Conservation (phyloP, 2,888 invertebrate genomes). For the Quadroppia sp. region DNA sequence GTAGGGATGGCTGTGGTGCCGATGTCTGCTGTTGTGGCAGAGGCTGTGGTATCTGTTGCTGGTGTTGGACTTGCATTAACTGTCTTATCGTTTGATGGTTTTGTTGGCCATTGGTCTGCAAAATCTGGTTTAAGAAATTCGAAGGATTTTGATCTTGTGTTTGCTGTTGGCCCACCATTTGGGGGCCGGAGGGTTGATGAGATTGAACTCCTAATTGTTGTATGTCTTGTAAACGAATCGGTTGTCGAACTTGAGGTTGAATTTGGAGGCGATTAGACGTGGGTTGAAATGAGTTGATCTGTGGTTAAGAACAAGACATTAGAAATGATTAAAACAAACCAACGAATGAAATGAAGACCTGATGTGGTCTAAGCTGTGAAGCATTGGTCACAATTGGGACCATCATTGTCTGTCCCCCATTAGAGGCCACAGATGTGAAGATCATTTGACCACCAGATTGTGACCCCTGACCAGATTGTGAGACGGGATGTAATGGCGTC, state of each 20-base stretch:
- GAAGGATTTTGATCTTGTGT: constrained; percentile 23
- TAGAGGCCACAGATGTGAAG: constrained; percentile 6
- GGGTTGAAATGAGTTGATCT: constrained; percentile 10
- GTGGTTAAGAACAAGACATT: background rate
- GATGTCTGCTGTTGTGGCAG: constrained; percentile 49
- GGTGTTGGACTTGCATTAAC: constrained; percentile 3
- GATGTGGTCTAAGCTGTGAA: constrained; percentile 19
- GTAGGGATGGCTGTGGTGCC: no score
- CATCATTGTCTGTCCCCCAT: constrained; percentile 11
- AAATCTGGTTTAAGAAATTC: constrained; percentile 7
- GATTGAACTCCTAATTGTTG: constrained; percentile 22
- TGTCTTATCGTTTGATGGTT: background rate
- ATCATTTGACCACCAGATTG: constrained; percentile 28
- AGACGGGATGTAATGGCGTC: constrained; percentile 43
- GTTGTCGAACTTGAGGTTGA: constrained; percentile 36
- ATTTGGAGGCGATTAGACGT: constrained; percentile 2
- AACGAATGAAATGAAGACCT: background rate
- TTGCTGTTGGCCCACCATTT: constrained; percentile 30
- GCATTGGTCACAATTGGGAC: constrained; percentile 16
- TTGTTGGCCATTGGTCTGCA: background rate
- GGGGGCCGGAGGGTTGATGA: constrained; percentile 12
- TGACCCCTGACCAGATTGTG: constrained; percentile 21
- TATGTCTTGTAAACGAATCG: constrained; percentile 26
- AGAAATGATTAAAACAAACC: background rate
- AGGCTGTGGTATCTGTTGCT: constrained; percentile 46